Conservation (phyloP, 2,113 vertebrate species). For the Origma solitaria region DNA sequence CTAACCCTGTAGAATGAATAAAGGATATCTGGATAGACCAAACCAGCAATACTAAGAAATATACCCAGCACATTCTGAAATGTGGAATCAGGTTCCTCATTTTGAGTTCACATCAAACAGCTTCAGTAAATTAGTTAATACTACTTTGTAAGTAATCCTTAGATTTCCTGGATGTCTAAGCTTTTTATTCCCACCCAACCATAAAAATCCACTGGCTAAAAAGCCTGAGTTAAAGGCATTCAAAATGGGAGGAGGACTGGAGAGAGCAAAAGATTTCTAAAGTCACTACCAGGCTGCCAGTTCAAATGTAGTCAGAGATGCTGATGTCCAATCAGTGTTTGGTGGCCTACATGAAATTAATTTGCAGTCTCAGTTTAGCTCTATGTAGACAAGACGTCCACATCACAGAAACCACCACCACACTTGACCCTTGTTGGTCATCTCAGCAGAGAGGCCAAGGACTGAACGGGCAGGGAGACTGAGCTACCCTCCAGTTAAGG, state of each 20-base stretch:
- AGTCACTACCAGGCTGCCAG: slow-evolving; percentile 28
- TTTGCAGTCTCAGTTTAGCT: neutral
- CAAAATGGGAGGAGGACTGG: slow-evolving; percentile 22
- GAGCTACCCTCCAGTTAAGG: slow-evolving; percentile 48
- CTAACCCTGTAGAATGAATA: neutral
- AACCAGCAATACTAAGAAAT: neutral
- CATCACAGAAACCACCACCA: slow-evolving; percentile 56
- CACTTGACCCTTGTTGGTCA: slow-evolving; percentile 46
- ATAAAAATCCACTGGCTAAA: slow-evolving; percentile 54
- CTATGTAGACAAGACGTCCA: slow-evolving; percentile 19
- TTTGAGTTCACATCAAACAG: neutral
- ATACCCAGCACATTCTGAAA: neutral
- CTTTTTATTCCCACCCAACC: slow-evolving; percentile 21
- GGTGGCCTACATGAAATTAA: slow-evolving; percentile 32
- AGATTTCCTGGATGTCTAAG: neutral
- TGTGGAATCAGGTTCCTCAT: neutral
- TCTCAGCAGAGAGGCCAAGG: slow-evolving; percentile 45
- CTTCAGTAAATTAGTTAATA: neutral
- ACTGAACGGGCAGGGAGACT: slow-evolving; percentile 60
- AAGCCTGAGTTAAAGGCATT: slow-evolving; percentile 52
- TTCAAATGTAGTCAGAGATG: slow-evolving; percentile 10
- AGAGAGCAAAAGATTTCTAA: slow-evolving; percentile 33
- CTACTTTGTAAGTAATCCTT: neutral
- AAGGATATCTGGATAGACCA: neutral
- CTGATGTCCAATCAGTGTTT: slow-evolving; percentile 1